Base-by-base conservation (phyloP, 1,140 invertebrate species). In the Drosophila eugracilis region DNA sequence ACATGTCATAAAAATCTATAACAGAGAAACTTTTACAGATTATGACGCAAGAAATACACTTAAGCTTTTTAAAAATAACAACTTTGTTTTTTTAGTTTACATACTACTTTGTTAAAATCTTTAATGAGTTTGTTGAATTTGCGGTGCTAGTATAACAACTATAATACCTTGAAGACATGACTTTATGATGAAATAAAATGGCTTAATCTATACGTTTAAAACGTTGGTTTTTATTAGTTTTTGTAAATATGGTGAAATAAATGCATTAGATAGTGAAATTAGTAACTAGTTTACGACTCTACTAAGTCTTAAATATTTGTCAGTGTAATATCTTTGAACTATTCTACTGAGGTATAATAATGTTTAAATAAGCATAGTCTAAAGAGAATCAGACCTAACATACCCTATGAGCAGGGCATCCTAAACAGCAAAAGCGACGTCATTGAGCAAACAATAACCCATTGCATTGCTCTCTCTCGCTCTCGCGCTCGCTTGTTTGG, bases 391-490 rank as follows among this genome's bases (percentile, higher is more conserved):
- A n/a, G n/a, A n/a, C n/a, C 36, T 34, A 36, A 2, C n/a, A 59
- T 55, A 59, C 30, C 15, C n/a, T 0, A 21, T 4, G 28, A 6
- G 37, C 44, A 72, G 37, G 41, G 44, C 32, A 66, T 34, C 14
- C n/a, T 5, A 28, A 26, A 44, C 28, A 53, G 17, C 39, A 14
- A 52, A 39, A 22, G 26, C 39, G 42, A 71, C 55, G 59, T 66
- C 75, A 78, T 75, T 83, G 63, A 75, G 58, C 62, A 63, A 59
- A 74, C 52, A 47, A 60, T 55, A 60, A 71, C 21, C 58, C 70
- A 24, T 53, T 30, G 14, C 36, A 15, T 6, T 22, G 65, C 71
- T 52, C 75, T 50, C 47, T 66, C 45, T 45, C 41, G 42, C 39
- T 19, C 30, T 30, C 19, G 21, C 17, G 37, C 53, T 59, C 58